Evolutionary conservation across 2,888 invertebrate genomes (phyloP).

Genomic region (Abrostola tripartita): DNA sequence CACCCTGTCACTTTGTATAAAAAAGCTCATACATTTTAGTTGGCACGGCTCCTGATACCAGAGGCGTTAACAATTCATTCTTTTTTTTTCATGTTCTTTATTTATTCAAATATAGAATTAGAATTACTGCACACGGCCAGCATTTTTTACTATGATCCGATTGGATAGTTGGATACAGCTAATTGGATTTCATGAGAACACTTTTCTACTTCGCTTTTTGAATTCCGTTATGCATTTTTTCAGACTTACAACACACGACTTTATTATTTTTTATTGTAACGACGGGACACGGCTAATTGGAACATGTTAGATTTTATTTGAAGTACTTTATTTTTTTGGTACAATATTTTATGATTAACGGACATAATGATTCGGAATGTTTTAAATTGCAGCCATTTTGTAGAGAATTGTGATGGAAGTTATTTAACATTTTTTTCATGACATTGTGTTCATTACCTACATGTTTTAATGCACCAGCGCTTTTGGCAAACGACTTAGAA

Average conservation of each 20-base stretch:
- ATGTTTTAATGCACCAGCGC: no score
- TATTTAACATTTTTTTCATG: no score
- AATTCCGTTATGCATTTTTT: neutral
- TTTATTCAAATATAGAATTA: slow-evolving; percentile 5
- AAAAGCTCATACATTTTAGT: neutral
- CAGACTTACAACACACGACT: neutral
- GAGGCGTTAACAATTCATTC: neutral
- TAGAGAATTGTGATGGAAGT: no score
- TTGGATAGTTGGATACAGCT: neutral
- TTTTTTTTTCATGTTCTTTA: neutral
- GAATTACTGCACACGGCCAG: neutral
- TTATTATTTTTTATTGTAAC: neutral
- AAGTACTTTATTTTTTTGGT: neutral
- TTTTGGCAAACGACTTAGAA: no score
- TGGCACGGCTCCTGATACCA: slow-evolving; percentile 3
- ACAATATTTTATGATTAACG: neutral
- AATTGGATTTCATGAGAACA: slow-evolving; percentile 1
- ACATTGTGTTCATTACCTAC: no score
- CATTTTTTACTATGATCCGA: neutral
- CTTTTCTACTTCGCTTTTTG: neutral
- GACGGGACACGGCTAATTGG: neutral
- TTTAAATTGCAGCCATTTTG: no score
- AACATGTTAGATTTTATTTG: neutral
- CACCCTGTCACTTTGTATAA: neutral
- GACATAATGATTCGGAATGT: no score